Evolutionary conservation across 2,113 vertebrate genomes (phyloP).

Genomic region (Phylloscopus trochiloides): DNA sequence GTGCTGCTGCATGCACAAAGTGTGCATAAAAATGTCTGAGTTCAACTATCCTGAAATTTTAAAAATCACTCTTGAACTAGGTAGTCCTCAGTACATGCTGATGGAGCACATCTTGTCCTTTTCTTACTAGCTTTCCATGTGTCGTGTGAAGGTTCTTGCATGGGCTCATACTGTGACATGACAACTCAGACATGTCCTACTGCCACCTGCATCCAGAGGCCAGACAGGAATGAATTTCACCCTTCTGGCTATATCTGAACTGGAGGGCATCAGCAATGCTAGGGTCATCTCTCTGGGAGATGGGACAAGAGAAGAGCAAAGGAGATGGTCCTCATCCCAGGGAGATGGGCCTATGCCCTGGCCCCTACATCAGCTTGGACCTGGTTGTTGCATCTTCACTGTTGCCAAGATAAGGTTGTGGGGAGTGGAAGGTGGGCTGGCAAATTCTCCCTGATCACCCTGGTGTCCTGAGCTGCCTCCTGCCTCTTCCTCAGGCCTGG

Average conservation of each 20-base stretch:
- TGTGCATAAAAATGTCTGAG: rapidly evolving
- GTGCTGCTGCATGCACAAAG: neutral
- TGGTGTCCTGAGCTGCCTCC: neutral
- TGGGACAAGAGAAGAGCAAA: neutral
- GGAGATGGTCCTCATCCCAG: neutral
- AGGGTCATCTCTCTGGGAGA: neutral
- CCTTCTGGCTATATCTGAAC: neutral
- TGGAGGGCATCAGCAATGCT: neutral
- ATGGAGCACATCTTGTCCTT: neutral
- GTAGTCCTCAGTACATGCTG: neutral
- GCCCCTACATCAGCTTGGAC: neutral
- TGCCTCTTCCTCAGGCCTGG: neutral
- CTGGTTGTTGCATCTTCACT: neutral
- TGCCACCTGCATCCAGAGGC: neutral
- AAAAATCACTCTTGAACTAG: neutral
- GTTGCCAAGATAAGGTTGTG: neutral
- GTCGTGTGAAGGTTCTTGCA: neutral
- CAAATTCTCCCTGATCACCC: neutral
- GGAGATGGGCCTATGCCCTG: too few species aligned
- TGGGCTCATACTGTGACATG: neutral
- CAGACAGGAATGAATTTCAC: neutral
- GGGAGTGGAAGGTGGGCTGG: neutral
- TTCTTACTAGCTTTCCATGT: neutral
- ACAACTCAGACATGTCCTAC: neutral
- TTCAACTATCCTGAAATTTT: neutral